A percentile compares a stretch with the other conserved stretches of the same genome.
Evolutionary conservation across 35 echinoderm and acorn worm genomes (phyloP).

Genomic region (Ophiothrix spiculata): DNA sequence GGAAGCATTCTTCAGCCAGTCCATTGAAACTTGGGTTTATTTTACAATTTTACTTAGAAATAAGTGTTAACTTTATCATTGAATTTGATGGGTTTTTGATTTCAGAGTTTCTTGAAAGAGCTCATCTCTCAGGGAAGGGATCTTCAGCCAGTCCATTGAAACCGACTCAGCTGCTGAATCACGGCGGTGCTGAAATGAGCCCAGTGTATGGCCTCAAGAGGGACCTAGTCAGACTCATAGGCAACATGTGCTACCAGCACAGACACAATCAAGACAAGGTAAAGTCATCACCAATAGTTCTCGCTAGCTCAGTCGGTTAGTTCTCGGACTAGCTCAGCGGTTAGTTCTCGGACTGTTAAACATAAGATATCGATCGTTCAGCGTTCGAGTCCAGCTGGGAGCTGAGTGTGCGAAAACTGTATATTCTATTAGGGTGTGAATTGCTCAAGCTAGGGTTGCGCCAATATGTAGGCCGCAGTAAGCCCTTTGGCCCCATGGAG

Average conservation of each 20-base stretch:
- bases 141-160: constrained; percentile 15
- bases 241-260: constrained; percentile 73
- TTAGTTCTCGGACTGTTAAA: too few relatives aligned
- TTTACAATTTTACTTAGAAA: neutral
- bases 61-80: too few relatives aligned
- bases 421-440: too few relatives aligned
- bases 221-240: constrained; percentile 79
- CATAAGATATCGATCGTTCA: too few relatives aligned
- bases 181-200: neutral
- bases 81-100: constrained; percentile 1
- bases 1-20: neutral
- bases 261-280: constrained; percentile 76
- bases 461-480: too few relatives aligned
- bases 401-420: too few relatives aligned
- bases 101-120: constrained; percentile 48
- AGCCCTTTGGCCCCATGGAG: too few relatives aligned
- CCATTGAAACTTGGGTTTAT: neutral
- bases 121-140: constrained; percentile 32
- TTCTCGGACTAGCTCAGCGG: too few relatives aligned
- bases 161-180: constrained; percentile 19
- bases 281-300: too few relatives aligned
- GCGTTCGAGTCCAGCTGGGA: too few relatives aligned
- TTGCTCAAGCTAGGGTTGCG: too few relatives aligned
- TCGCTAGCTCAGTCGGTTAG: too few relatives aligned
- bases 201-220: constrained; percentile 76